Percentiles rank a stretch among this genome's conserved stretches.
Conservation (phyloP, 2,113 vertebrate species). For the Daphoenositta chrysoptera region DNA sequence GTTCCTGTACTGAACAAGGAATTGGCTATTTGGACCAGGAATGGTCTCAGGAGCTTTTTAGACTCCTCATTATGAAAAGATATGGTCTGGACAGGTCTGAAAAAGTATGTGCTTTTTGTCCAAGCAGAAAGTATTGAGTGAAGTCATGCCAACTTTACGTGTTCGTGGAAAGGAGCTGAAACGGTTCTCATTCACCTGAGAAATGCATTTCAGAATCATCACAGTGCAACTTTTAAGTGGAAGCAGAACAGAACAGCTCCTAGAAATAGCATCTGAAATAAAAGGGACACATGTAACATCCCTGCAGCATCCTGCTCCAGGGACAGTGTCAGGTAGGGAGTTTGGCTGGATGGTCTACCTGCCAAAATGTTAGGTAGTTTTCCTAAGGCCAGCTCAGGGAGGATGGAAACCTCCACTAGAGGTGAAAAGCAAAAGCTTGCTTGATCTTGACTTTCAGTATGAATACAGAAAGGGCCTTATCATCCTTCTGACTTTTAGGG, state of each 20-base stretch:
- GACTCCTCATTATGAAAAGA: background rate
- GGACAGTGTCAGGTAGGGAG: background rate
- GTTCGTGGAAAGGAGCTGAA: background rate
- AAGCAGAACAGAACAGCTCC: background rate
- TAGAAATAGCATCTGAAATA: background rate
- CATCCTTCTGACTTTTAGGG: background rate
- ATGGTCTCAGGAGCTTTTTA: background rate
- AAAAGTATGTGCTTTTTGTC: background rate
- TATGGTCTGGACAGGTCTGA: background rate
- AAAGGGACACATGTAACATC: background rate
- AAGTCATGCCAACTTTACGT: background rate
- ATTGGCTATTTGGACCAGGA: background rate
- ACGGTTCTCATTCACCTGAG: background rate
- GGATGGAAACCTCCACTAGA: fast-evolving
- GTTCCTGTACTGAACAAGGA: background rate
- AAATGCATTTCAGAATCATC: background rate
- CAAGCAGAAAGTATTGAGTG: background rate
- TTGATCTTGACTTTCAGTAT: background rate
- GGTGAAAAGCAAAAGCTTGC: background rate
- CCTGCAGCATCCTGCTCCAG: background rate
- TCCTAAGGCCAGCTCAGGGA: background rate
- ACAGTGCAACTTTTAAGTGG: background rate
- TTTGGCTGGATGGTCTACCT: background rate
- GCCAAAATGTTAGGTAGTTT: fast-evolving
- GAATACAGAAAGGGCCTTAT: background rate